phyloP scores from a whole-genome alignment of 92 coral and sea anemone species.

The Palythoa heliodiscus region DNA sequence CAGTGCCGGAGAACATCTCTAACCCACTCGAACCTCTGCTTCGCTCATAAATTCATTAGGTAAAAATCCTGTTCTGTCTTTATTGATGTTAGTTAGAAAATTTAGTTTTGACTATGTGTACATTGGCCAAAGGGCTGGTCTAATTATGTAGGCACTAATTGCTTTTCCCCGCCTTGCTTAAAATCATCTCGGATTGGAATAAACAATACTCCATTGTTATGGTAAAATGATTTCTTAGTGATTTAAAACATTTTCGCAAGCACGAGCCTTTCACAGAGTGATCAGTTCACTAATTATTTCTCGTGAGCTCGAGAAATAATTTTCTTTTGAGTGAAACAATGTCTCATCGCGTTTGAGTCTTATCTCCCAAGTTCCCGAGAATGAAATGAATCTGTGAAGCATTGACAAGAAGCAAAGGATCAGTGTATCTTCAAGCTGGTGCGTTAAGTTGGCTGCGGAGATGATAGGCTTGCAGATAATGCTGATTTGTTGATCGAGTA shows the following conservation, averaged over 20 bases:
- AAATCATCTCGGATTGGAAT: slow-evolving; percentile 47
- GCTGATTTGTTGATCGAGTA: slow-evolving; percentile 47
- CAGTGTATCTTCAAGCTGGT: slow-evolving; percentile 55
- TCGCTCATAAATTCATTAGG: neutral
- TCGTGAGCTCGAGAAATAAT: slow-evolving; percentile 12
- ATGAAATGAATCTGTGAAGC: slow-evolving; percentile 49
- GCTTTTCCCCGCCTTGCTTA: slow-evolving; percentile 58
- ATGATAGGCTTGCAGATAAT: slow-evolving; percentile 56
- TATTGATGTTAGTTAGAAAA: slow-evolving; percentile 35
- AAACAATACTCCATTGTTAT: slow-evolving; percentile 70
- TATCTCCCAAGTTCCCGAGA: slow-evolving; percentile 9
- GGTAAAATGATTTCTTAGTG: slow-evolving; percentile 57
- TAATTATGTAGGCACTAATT: slow-evolving; percentile 63
- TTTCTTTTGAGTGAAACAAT: slow-evolving; percentile 36
- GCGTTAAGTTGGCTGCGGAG: slow-evolving; percentile 65
- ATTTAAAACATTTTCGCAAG: slow-evolving; percentile 60
- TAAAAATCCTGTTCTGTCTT: slow-evolving; percentile 25
- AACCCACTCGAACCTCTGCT: slow-evolving; percentile 44
- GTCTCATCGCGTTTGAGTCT: slow-evolving; percentile 22
- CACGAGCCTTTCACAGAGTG: slow-evolving; percentile 68
- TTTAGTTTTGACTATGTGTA: slow-evolving; percentile 46
- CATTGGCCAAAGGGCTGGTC: slow-evolving; percentile 50
- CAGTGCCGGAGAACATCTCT: slow-evolving; percentile 17
- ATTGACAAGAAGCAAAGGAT: slow-evolving; percentile 46
- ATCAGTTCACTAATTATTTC: slow-evolving; percentile 48